A percentile compares a stretch with the other conserved stretches of the same genome.
These are phyloP conservation scores for Charaxes varanes DNA, from an alignment of 1,140 invertebrate genomes.

Conservation along the genomic window DNA sequence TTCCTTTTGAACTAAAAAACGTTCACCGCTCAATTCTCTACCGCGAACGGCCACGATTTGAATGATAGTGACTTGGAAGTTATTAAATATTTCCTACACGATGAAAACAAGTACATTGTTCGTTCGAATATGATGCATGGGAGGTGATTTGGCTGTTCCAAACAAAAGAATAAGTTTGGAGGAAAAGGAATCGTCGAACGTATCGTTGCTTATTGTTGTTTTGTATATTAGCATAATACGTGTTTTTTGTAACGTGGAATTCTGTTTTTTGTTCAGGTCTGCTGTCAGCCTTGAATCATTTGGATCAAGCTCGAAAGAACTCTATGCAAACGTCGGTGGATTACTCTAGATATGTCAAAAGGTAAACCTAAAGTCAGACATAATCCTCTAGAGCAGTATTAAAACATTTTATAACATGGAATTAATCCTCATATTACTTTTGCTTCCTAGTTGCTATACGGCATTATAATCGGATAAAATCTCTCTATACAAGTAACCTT, in stretches of 20 bases:
- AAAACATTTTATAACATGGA: constrained; percentile 6
- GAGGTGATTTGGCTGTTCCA: constrained; percentile 66
- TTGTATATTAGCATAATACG: constrained; percentile 56
- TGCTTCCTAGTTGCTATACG: not conserved
- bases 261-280: constrained; percentile 65
- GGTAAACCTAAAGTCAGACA: constrained; percentile 63
- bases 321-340: constrained; percentile 75
- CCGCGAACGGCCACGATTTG: constrained; percentile 38
- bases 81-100: constrained; percentile 60
- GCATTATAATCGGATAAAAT: not conserved
- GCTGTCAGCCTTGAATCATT: constrained; percentile 72
- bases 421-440: constrained; percentile 2
- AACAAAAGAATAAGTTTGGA: constrained; percentile 69
- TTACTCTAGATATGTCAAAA: constrained; percentile 88
- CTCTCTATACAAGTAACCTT: too few species aligned
- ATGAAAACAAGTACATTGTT: constrained; percentile 69
- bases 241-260: constrained; percentile 33
- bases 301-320: constrained; percentile 68
- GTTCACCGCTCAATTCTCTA: constrained; percentile 34
- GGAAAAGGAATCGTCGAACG: constrained; percentile 56
- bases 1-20: constrained; percentile 62
- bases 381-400: constrained; percentile 8
- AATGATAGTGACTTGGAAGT: constrained; percentile 39
- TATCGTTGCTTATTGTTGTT: constrained; percentile 55
- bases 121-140: constrained; percentile 65